A percentile compares a stretch with the other conserved stretches of the same genome.
phyloP scores from a whole-genome alignment of 2,888 invertebrate species.

The Hyles lineata region DNA sequence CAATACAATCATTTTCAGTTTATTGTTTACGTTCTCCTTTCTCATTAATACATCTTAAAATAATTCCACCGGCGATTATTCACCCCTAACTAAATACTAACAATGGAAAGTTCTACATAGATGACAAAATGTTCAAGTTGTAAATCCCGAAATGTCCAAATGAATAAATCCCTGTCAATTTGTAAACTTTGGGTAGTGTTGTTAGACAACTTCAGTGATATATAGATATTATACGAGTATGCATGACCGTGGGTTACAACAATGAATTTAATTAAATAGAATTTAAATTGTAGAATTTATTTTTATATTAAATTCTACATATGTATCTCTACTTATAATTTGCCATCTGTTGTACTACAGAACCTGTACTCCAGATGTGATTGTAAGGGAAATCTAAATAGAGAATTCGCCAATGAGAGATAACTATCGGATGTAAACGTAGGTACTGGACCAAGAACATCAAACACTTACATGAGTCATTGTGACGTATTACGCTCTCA shows the following conservation, averaged over 20 bases:
- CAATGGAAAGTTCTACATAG: background rate
- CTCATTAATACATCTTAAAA: background rate
- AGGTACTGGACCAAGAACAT: too few relatives aligned
- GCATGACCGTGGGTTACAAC: background rate
- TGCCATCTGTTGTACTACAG: too few relatives aligned
- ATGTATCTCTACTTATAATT: too few relatives aligned
- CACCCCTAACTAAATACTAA: background rate
- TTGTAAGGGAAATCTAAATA: too few relatives aligned
- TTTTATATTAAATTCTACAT: too few relatives aligned
- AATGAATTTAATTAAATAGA: background rate
- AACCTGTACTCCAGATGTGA: too few relatives aligned
- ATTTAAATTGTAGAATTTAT: background rate
- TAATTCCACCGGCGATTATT: background rate
- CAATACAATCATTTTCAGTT: background rate
- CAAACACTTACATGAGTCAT: too few relatives aligned
- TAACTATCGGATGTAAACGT: too few relatives aligned
- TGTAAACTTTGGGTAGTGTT: background rate
- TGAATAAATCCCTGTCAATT: constrained; percentile 20
- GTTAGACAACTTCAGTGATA: constrained; percentile 1
- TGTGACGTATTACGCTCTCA: too few relatives aligned
- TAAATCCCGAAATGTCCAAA: constrained; percentile 14
- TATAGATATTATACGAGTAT: background rate
- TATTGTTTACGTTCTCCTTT: background rate
- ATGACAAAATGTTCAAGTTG: constrained; percentile 5
- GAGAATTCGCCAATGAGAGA: too few relatives aligned